Evolutionary conservation across 2,113 vertebrate genomes (phyloP), one percentile per base, ranked within the genome.

Genomic region (Mormyrus iriodes): DNA sequence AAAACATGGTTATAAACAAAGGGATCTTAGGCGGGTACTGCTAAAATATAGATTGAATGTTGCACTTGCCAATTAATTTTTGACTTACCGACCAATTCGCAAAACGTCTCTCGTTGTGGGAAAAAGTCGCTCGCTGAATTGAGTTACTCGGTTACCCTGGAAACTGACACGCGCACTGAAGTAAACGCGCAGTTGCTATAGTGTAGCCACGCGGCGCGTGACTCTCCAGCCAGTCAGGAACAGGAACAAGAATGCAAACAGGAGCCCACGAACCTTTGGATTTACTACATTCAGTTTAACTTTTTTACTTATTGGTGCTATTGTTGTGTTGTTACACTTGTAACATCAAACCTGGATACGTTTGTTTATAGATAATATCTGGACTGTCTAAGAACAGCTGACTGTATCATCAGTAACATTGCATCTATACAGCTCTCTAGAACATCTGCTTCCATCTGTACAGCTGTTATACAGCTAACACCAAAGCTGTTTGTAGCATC

Each of bases 101-200:
- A 39, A 76, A 76, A 39, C 15, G 27, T 76, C 15, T 35, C 73
- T 79, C 35, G 35, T 17, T 3, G 35, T 42, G 17, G 73, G 73
- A 42, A 79, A 35, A 35, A 35, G 27, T 73, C 10, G 65, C 65
- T 31, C 10, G 10, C 65, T 27, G 27, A 73, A 42, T 79, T 79
- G 46, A 39, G 65, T 88, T 79, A 46, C 88, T 52, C 46, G 9
- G 88, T 88, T 88, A 61, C 58, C 86, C 55, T 88, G 86, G 86
- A 42, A 88, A 88, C 86, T 24, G 31, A 52, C 85, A 58, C 86
- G 86, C 58, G 53, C 42, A 65, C 39, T 15, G 86, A 42, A 88
- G 55, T 24, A 55, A 88, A 58, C 31, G 82, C 44, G 13, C 35
- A 35, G 73, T 79, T 85, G 46, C 82, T 85, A 85, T 87, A 39